Percentiles rank a stretch among this genome's conserved stretches.
These are phyloP conservation scores for Pristionchus entomophagus DNA, from an alignment of 2,888 invertebrate species.

Conservation along the genomic window DNA sequence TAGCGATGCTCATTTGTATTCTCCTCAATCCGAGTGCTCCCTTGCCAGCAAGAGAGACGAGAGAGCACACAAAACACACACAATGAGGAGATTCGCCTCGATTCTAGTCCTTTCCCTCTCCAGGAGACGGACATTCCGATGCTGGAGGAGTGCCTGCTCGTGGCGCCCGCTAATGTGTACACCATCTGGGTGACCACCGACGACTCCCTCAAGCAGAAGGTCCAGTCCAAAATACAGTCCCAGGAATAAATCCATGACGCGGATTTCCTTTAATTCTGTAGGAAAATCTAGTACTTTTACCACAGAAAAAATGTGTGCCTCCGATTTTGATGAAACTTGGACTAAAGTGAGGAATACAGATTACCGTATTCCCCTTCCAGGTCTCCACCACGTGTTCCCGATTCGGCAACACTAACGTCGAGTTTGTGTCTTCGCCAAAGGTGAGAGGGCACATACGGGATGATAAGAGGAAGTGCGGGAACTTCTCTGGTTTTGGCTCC, in stretches of 20 bases:
- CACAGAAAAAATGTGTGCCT: background rate
- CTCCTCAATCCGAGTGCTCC: no score
- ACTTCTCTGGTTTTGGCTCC: no score
- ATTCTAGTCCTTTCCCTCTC: background rate
- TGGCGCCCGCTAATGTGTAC: slow-evolving; percentile 60
- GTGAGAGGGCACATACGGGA: background rate
- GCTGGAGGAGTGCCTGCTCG: slow-evolving; percentile 69
- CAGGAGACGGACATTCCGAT: slow-evolving; percentile 70
- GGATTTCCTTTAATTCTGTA: no score
- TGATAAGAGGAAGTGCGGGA: no score
- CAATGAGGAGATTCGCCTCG: no score
- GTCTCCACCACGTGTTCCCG: slow-evolving; percentile 61
- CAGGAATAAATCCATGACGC: no score
- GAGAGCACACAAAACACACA: no score
- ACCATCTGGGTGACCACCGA: slow-evolving; percentile 71
- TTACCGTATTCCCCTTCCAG: slow-evolving; percentile 53
- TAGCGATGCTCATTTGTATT: no score
- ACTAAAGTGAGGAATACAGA: no score
- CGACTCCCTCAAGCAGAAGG: slow-evolving; percentile 57
- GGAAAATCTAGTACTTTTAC: background rate
- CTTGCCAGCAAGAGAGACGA: no score
- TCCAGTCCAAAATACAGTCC: background rate
- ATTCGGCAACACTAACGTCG: slow-evolving; percentile 60
- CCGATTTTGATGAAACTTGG: background rate
- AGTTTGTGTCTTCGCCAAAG: slow-evolving; percentile 66